Conservation (phyloP, 2,113 vertebrate species). For the Oncorhynchus kisutch region DNA sequence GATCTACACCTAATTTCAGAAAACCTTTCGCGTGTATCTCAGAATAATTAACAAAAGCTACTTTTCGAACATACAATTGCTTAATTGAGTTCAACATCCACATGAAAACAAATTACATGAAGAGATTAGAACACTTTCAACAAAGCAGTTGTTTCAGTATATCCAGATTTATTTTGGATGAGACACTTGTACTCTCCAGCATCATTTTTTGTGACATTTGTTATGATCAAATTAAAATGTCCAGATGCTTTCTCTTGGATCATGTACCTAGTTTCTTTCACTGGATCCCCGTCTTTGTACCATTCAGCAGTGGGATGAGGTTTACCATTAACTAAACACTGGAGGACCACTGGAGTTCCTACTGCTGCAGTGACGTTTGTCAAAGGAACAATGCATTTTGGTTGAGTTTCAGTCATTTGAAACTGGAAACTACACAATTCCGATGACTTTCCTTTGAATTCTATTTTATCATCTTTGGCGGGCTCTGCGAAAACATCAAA, state of each 20-base stretch:
- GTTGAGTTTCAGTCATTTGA: slow-evolving; percentile 83
- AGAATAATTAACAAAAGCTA: slow-evolving; percentile 1
- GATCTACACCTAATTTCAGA: not conserved
- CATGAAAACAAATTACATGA: not conserved
- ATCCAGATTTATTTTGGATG: slow-evolving; percentile 83
- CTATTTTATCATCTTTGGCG: slow-evolving; percentile 78
- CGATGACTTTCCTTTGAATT: slow-evolving; percentile 82
- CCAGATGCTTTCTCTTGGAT: slow-evolving; percentile 83
- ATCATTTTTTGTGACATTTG: slow-evolving; percentile 77
- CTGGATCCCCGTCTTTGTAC: slow-evolving; percentile 82
- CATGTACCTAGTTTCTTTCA: slow-evolving; percentile 80
- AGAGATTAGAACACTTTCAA: slow-evolving; percentile 78
- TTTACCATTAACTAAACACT: slow-evolving; percentile 86
- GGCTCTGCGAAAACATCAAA: slow-evolving; percentile 83
- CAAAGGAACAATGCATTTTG: slow-evolving; percentile 83
- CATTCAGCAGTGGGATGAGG: slow-evolving; percentile 81
- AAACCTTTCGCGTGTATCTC: not conserved
- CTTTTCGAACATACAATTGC: not conserved
- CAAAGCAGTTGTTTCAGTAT: slow-evolving; percentile 76
- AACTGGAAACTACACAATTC: slow-evolving; percentile 90
- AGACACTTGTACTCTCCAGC: slow-evolving; percentile 89
- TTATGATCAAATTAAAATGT: slow-evolving; percentile 85
- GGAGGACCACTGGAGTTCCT: slow-evolving; percentile 84
- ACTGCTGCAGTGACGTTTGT: slow-evolving; percentile 78
- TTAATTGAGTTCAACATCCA: not conserved